Evolutionary conservation across 2,888 invertebrate species (phyloP).

Genomic region (Drosophila lacicola): DNA sequence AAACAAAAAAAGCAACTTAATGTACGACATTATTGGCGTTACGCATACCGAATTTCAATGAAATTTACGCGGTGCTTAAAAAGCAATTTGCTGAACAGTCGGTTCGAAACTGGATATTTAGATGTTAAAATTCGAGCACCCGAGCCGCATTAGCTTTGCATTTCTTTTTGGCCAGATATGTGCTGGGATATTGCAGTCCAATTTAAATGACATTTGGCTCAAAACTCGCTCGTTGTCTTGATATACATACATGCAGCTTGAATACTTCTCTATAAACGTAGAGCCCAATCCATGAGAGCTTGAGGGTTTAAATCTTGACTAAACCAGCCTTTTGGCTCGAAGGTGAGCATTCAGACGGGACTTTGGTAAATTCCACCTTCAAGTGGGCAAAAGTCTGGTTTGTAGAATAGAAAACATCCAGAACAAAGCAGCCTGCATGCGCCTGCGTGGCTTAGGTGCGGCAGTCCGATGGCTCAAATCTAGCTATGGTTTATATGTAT

Average conservation of each 20-base stretch:
- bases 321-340: too few relatives aligned
- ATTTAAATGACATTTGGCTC: constrained; percentile 58
- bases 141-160: constrained; percentile 6
- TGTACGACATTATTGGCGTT: constrained; percentile 72
- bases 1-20: constrained; percentile 53
- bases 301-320: too few relatives aligned
- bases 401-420: too few relatives aligned
- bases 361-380: too few relatives aligned
- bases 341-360: too few relatives aligned
- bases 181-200: constrained; percentile 27
- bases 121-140: constrained; percentile 45
- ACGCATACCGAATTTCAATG: constrained; percentile 66
- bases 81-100: constrained; percentile 60
- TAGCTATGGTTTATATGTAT: too few relatives aligned
- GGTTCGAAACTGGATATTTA: constrained; percentile 11
- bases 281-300: too few relatives aligned
- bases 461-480: too few relatives aligned
- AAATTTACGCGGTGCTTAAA: constrained; percentile 59
- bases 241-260: neutral
- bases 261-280: too few relatives aligned
- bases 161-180: constrained; percentile 17
- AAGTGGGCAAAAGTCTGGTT: too few relatives aligned
- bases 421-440: too few relatives aligned
- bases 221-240: constrained; percentile 1
- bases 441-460: too few relatives aligned